Percentiles rank a stretch among this genome's conserved stretches.
Conservation (phyloP, 2,797 vertebrate species). For the Coranthus polyacanthus region DNA sequence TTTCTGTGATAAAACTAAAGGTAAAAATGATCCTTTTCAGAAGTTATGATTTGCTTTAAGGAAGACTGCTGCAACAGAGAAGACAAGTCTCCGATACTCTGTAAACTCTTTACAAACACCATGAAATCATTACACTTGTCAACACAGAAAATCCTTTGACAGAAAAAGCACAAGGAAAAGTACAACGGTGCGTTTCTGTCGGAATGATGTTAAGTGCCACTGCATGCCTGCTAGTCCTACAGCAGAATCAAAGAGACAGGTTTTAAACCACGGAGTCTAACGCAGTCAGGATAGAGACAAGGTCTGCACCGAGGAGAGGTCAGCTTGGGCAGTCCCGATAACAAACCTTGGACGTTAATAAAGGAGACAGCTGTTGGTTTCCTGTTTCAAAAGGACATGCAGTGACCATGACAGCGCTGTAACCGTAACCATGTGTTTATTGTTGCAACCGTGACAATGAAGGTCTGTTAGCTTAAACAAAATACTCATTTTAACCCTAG, state of each 20-base stretch:
- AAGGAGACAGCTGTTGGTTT: too few relatives aligned
- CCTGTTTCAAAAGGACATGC: too few relatives aligned
- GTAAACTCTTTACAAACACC: constrained; percentile 34
- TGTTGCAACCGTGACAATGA: too few relatives aligned
- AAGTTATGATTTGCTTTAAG: constrained; percentile 1
- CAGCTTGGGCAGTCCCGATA: too few relatives aligned
- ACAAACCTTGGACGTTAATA: too few relatives aligned
- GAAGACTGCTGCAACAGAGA: background rate
- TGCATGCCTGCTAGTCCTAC: background rate
- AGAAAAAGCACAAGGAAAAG: background rate
- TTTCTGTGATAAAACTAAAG: background rate
- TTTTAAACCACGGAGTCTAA: too few relatives aligned
- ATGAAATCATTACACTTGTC: constrained; percentile 38
- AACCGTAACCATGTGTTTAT: too few relatives aligned
- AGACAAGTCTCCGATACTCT: constrained; percentile 6
- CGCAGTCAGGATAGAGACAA: too few relatives aligned
- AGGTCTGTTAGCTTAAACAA: too few relatives aligned
- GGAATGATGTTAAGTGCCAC: constrained; percentile 17
- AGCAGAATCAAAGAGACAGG: background rate
- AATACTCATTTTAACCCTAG: too few relatives aligned
- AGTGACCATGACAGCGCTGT: too few relatives aligned
- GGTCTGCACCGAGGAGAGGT: too few relatives aligned
- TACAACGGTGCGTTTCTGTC: background rate
- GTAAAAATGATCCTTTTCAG: background rate
- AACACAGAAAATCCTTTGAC: constrained; percentile 6